Base-by-base conservation (phyloP, 23 tunicate genomes). In the Trididemnum nubilum region DNA sequence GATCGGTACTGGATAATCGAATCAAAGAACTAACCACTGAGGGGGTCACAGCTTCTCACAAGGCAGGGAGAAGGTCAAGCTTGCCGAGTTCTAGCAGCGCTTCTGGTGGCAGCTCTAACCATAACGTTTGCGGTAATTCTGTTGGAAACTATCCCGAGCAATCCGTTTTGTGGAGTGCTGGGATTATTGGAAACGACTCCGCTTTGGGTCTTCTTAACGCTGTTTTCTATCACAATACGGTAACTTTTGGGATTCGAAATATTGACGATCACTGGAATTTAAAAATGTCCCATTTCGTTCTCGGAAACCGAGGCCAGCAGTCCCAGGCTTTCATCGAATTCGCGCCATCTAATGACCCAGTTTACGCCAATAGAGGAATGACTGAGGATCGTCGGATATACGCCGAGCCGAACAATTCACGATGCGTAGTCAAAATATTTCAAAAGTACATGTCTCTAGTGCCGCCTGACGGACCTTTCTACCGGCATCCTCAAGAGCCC, bases 201-300 rank as follows among this genome's bases (percentile, higher is more conserved):
- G 97, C 97, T 5, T 72, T 81, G 76, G 82, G 83, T 2, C 70
- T 92, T 49, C 85, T 92, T 2, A 92, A 92, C 71, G 97, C 97
- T 44, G 97, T 92, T 29, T 86, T 92, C 35, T 92, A 60, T 66
- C 92, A 92, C 72, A 92, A 92, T 79, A 77, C 90, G 2, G 89
- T 76, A 23, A 86, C 91, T 2, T 87, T 92, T 36, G 92, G 88
- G 0, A 92, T 92, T 19, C 83, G 86, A 33, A 75, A 80, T 27
- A 82, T 87, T 2, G 97, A 92, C 77, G 97, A 92, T 32, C 97
- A 92, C 38, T 92, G 97, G 97, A 86, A 92, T 69, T 63, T 92
- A 0, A 90, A 89, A 39, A 40, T 89, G 58, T 80, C 81, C 39
- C 85, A 92, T 51, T 92, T 86, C 40, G 85, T 64, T 52, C 35